Evolutionary conservation across 1,140 invertebrate genomes (phyloP), one percentile per base, ranked within the genome.

Genomic region (Globodera ellingtonae): DNA sequence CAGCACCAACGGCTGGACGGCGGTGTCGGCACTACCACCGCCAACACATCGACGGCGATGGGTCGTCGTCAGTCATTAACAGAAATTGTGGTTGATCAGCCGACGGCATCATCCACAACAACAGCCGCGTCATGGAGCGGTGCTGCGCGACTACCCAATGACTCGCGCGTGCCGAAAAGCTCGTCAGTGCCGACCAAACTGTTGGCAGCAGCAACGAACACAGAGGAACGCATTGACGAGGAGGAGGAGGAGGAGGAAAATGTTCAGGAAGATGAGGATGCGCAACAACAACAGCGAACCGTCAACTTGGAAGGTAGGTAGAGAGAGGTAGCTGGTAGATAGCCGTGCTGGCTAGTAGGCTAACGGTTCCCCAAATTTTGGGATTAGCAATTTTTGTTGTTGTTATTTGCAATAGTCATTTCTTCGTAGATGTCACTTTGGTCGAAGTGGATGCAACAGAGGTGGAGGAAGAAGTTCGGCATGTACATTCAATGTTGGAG

Each of bases 121-220:
- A 7, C 9, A 70, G 24, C 13, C 21, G 67, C 35, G 75, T 47
- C 24, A 35, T 75, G 46, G 47, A 65, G 72, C 52, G 35, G 56
- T 48, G 81, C 86, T 13, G 74, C 83, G 21, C 67, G 87, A 44
- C 66, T 87, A 5, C 82, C 87, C 56, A 75, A 72, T 35, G 86
- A 87, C 62, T 88, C 86, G 10, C 82, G 86, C 6, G 86, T 87
- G 7, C 86, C 86, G 8, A 87, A 87, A 72, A 86, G 84, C 69
- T 89, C 86, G 24, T 87, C 86, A 9, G 71, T 89, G 24, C 86
- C 86, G 44, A 76, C 85, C 13, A 72, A 82, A 71, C 79, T 87
- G 24, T 77, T 77, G n/a, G 67, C 62, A 56, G 35, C 48, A 18
- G 7, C 50, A 67, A 67, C 59, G 9, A 8, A 18, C 44, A 15